Conservation (phyloP, 2,888 invertebrate species). For the Eudasyphora cyanicolor region DNA sequence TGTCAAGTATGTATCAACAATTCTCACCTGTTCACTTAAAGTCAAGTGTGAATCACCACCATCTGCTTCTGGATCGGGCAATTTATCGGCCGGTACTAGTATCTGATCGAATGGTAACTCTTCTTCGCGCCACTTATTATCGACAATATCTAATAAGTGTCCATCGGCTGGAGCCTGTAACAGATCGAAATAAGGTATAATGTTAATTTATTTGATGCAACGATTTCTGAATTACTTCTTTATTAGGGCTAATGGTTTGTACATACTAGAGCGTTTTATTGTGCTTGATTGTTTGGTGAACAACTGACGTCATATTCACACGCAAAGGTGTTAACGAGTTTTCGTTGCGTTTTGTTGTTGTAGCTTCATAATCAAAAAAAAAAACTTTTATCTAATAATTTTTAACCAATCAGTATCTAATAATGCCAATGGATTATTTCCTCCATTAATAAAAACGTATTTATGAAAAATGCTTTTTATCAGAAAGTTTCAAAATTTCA, state of each 20-base stretch:
- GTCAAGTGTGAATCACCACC: slow-evolving; percentile 95
- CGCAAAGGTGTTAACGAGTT: slow-evolving; percentile 10
- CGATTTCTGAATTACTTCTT: not conserved
- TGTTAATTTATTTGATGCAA: not conserved
- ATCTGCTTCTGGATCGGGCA: slow-evolving; percentile 96
- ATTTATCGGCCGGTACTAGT: slow-evolving; percentile 90
- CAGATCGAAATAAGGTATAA: not conserved
- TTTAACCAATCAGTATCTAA: not conserved
- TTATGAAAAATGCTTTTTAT: no score
- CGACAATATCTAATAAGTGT: slow-evolving; percentile 81
- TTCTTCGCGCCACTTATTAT: slow-evolving; percentile 93
- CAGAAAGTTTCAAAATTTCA: no score
- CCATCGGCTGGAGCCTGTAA: slow-evolving; percentile 78
- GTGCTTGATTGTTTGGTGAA: not conserved
- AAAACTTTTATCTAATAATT: not conserved
- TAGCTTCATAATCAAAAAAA: not conserved
- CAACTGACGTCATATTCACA: slow-evolving; percentile 48
- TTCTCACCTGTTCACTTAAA: slow-evolving; percentile 89
- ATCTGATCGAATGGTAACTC: slow-evolving; percentile 92
- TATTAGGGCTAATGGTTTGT: slow-evolving; percentile 16
- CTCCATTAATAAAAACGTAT: no score
- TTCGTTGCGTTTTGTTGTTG: not conserved
- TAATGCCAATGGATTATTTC: no score
- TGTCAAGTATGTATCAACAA: not conserved
- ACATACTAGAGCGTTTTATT: slow-evolving; percentile 16